Evolutionary conservation across 2,113 vertebrate genomes (phyloP).

Genomic region (Pongo pygmaeus): DNA sequence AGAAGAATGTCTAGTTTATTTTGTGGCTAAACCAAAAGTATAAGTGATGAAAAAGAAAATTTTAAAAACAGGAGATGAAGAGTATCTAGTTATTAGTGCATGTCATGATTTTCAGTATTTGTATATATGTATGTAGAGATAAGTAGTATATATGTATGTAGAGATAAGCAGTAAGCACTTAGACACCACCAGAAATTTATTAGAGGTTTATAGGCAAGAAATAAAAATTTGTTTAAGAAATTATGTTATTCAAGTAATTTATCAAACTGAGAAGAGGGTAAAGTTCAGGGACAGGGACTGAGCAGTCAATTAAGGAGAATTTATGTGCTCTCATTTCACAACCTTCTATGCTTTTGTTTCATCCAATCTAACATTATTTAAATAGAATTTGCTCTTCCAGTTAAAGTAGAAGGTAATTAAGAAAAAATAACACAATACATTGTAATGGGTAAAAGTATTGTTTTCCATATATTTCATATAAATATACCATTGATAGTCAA

Average conservation of each 20-base stretch:
- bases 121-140: no score
- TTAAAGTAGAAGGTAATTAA: neutral
- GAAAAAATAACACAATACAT: neutral
- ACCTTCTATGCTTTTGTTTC: neutral
- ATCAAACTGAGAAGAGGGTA: neutral
- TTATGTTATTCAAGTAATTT: neutral
- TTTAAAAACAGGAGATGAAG: rapidly evolving
- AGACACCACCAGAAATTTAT: neutral
- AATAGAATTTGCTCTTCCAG: neutral
- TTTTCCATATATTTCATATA: neutral
- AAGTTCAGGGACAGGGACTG: neutral
- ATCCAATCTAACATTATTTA: neutral
- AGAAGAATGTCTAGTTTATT: neutral
- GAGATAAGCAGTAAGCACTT: neutral
- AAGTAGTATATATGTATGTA: no score
- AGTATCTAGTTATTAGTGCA: no score
- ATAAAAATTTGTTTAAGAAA: neutral
- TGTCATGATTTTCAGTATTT: neutral
- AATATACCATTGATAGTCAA: neutral
- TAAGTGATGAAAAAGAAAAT: neutral
- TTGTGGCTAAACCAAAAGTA: neutral
- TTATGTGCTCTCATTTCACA: neutral
- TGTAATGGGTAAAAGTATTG: neutral
- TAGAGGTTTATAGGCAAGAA: neutral
- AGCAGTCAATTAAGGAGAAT: neutral